Base-by-base conservation (phyloP, 1,140 invertebrate genomes). In the Coptotermes formosanus region DNA sequence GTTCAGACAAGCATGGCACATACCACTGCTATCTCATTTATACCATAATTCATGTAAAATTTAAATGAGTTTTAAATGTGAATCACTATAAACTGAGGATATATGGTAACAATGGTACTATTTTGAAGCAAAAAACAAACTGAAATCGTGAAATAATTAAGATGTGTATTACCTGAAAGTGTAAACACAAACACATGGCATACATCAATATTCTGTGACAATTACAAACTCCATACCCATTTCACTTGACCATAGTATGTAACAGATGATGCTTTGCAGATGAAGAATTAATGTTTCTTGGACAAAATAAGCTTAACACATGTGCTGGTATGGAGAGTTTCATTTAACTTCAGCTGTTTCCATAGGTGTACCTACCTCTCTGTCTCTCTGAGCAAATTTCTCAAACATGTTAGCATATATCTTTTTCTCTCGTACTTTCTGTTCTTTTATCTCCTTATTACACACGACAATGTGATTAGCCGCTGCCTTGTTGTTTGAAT, bases 391-490 rank as follows among this genome's bases (percentile, higher is more conserved):
- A 4, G 96, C 96, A 91, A 97, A 96, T 91, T 96, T 97, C 87
- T 96, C 95, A 90, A 99, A 99, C 97, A 99, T 99, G 90, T 98
- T 98, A 6, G 95, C 95, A 91, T 98, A 99, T 21, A 97, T 92
- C 89, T 96, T 95, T 92, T 97, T 98, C 90, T 99, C 98, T 88
- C 95, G 95, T 75, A 94, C 92, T 85, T 94, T 92, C 87, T 96
- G 94, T 87, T 96, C 93, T 90, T 96, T 96, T 8, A 98, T 93
- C 83, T 95, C 93, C 86, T 94, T 92, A 85, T 94, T 94, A 90
- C 97, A 97, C 32, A 95, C 88, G 1, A 92, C 89, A 30, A 97
- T 91, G 89, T 98, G 95, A 89, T 96, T 95, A 32, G 93, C 92
- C 0, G 97, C 98, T 21, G 97, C 97, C 92, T 94, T 94, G 90